These are phyloP conservation scores for Phyllopteryx taeniolatus DNA, from an alignment of 2,113 vertebrate genomes.

Conservation along the genomic window DNA sequence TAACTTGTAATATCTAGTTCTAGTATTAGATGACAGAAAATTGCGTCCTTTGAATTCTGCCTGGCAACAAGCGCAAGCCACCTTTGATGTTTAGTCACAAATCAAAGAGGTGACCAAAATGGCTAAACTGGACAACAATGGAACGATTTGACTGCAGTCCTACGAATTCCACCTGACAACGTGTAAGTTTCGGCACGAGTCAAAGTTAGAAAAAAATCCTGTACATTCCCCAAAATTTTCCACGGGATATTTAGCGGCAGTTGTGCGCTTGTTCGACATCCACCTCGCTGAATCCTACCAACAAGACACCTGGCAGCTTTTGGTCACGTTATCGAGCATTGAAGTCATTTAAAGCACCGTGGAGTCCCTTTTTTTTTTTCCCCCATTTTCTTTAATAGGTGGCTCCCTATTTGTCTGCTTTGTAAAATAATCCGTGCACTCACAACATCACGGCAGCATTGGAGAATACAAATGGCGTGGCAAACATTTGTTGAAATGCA, in stretches of 20 bases:
- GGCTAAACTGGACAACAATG: too few relatives aligned
- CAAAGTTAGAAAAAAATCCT: not conserved
- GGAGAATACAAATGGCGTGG: not conserved
- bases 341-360: not conserved
- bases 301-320: slow-evolving; percentile 21
- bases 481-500: not conserved
- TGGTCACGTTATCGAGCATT: slow-evolving; percentile 9
- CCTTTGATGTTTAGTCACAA: too few relatives aligned
- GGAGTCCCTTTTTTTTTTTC: not conserved
- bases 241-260: not conserved
- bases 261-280: not conserved
- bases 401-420: not conserved
- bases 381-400: not conserved
- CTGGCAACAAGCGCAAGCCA: not conserved
- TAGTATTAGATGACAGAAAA: too few relatives aligned
- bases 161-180: too few relatives aligned
- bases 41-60: not conserved
- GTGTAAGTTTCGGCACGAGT: too few relatives aligned
- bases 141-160: too few relatives aligned
- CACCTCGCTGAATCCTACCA: slow-evolving; percentile 7
- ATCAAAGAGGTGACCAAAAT: not conserved
- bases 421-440: not conserved
- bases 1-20: too few relatives aligned
- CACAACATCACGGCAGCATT: not conserved
- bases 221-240: not conserved